Evolutionary conservation across 2,113 vertebrate genomes (phyloP).

Genomic region (Tauraco erythrolophus): DNA sequence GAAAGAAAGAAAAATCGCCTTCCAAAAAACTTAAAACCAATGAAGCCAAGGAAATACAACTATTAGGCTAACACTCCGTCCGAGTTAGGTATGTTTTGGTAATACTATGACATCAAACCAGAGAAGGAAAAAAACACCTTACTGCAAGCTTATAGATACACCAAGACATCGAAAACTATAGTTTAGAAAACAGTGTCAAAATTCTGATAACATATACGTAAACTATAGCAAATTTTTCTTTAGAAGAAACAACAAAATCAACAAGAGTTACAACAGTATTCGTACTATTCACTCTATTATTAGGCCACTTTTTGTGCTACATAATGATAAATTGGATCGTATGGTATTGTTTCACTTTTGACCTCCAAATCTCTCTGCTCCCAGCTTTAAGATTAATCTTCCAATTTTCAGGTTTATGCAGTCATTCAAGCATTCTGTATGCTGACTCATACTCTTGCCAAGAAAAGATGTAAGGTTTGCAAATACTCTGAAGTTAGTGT

Average conservation of each 20-base stretch:
- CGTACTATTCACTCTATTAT: neutral
- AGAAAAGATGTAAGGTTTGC: neutral
- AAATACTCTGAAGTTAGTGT: neutral
- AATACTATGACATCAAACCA: neutral
- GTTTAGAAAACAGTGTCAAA: neutral
- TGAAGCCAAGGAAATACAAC: neutral
- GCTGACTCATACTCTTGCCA: neutral
- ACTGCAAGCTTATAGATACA: neutral
- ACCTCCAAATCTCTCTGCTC: neutral
- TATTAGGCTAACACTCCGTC: neutral
- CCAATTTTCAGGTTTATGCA: neutral
- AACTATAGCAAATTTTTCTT: neutral
- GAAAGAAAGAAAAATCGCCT: neutral
- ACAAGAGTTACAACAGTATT: neutral
- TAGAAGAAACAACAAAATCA: neutral
- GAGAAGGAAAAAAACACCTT: neutral
- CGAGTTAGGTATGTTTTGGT: neutral
- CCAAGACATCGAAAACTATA: neutral
- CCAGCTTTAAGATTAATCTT: conserved; percentile 12
- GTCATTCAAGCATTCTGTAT: neutral
- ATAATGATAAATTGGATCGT: neutral
- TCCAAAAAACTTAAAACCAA: neutral
- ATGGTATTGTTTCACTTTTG: neutral
- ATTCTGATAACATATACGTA: neutral
- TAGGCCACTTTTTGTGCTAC: neutral